phyloP scores from a whole-genome alignment of 1,140 invertebrate species.

The Tribolium madens region DNA sequence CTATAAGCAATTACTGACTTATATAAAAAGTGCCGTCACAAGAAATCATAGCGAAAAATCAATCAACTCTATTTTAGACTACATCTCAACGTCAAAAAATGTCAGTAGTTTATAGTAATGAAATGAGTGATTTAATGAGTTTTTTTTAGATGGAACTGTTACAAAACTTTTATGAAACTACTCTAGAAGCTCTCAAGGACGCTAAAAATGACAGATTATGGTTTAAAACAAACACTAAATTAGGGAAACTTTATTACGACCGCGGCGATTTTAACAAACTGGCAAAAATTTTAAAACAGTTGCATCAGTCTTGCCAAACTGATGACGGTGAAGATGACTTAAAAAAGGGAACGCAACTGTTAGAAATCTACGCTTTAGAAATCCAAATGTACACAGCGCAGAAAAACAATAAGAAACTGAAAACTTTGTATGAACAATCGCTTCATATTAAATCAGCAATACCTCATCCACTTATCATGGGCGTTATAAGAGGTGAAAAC shows the following conservation, averaged over 20 bases:
- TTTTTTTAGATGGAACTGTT: slow-evolving; percentile 93
- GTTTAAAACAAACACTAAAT: slow-evolving; percentile 99
- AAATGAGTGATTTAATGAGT: neutral
- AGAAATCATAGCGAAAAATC: slow-evolving; percentile 99
- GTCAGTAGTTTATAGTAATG: slow-evolving; percentile 71
- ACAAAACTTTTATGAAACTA: slow-evolving; percentile 99
- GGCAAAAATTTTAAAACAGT: slow-evolving; percentile 96
- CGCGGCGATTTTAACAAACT: slow-evolving; percentile 94
- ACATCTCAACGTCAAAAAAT: slow-evolving; percentile 99
- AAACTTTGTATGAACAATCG: slow-evolving; percentile 98
- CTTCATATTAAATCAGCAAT: slow-evolving; percentile 99
- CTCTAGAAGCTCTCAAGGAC: slow-evolving; percentile 97
- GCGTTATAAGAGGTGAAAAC: slow-evolving; percentile 91
- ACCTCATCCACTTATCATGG: slow-evolving; percentile 99
- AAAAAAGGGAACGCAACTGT: slow-evolving; percentile 97
- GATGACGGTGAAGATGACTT: slow-evolving; percentile 99
- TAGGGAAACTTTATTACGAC: slow-evolving; percentile 99
- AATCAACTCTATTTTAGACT: slow-evolving; percentile 99
- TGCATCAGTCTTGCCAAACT: slow-evolving; percentile 98
- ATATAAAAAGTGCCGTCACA: slow-evolving; percentile 98
- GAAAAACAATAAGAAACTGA: slow-evolving; percentile 99
- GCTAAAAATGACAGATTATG: slow-evolving; percentile 99
- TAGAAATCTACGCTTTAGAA: slow-evolving; percentile 99
- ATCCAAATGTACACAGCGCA: slow-evolving; percentile 99
- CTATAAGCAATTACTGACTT: slow-evolving; percentile 96